Percentiles rank a stretch among this genome's conserved stretches.
Evolutionary conservation across 2,797 vertebrate genomes (phyloP).

Genomic region (Gephyroberyx darwinii): DNA sequence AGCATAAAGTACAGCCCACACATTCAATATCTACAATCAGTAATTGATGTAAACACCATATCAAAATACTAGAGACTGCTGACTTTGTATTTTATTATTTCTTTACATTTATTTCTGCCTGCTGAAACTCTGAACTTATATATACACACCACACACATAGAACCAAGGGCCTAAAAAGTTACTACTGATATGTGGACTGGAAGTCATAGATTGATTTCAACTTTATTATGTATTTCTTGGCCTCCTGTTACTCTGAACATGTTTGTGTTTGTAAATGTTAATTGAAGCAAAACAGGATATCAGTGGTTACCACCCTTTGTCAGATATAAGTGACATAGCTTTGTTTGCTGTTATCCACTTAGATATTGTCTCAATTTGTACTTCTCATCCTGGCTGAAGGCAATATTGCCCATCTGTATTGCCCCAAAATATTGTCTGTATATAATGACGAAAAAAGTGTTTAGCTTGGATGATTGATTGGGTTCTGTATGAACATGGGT

Average conservation of each 20-base stretch:
- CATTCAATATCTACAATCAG: not conserved
- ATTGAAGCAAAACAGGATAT: no score
- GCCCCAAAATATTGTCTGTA: slow-evolving; percentile 23
- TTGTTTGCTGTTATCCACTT: slow-evolving; percentile 48
- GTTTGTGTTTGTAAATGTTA: no score
- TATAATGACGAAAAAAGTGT: slow-evolving; percentile 19
- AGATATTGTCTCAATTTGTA: slow-evolving; percentile 42
- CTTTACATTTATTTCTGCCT: not conserved
- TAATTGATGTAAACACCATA: not conserved
- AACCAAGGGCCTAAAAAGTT: not conserved
- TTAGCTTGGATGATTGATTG: slow-evolving; percentile 27
- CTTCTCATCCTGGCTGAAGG: slow-evolving; percentile 29
- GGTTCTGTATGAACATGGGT: slow-evolving; percentile 8
- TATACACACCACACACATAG: not conserved
- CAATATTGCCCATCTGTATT: slow-evolving; percentile 30
- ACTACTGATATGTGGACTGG: not conserved
- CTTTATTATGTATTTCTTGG: not conserved
- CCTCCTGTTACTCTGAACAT: no score
- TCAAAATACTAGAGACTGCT: not conserved
- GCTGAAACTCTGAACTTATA: not conserved
- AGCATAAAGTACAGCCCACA: not conserved
- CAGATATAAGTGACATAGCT: not conserved
- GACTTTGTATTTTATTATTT: not conserved
- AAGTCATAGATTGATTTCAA: not conserved
- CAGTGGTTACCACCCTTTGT: not conserved